These are phyloP conservation scores for Eucera pruinosa DNA, from an alignment of 2,888 invertebrate species.

Conservation along the genomic window DNA sequence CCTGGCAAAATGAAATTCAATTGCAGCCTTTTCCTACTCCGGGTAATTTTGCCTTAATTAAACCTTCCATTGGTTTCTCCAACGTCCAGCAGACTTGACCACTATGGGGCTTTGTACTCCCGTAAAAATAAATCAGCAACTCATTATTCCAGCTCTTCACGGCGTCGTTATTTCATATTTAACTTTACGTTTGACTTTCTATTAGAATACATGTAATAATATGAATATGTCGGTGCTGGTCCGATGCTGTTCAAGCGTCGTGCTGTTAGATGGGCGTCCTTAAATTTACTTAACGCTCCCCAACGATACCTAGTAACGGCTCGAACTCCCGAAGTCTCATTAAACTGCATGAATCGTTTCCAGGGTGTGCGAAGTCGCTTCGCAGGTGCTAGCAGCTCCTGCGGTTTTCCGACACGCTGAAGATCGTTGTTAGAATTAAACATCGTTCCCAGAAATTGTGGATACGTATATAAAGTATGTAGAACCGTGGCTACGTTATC, in stretches of 20 bases:
- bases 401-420: conserved; percentile 24
- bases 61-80: too few relatives aligned
- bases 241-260: too few relatives aligned
- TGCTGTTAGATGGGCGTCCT: too few relatives aligned
- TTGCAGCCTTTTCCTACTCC: too few relatives aligned
- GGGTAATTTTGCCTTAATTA: too few relatives aligned
- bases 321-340: conserved; percentile 31
- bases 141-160: neutral
- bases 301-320: conserved; percentile 9
- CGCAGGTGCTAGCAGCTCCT: neutral
- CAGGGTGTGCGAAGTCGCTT: conserved; percentile 5
- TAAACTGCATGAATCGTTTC: conserved; percentile 41
- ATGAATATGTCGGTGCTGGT: too few relatives aligned
- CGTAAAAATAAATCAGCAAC: neutral
- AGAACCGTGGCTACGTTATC: neutral
- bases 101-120: too few relatives aligned
- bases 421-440: conserved; percentile 6
- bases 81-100: too few relatives aligned
- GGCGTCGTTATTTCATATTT: neutral
- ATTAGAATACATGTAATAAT: too few relatives aligned
- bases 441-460: neutral
- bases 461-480: neutral
- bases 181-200: conserved; percentile 8
- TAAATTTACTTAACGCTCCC: conserved; percentile 33
- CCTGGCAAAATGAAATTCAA: too few relatives aligned